Conservation (phyloP, 2,113 vertebrate genomes). For the Sarotherodon lohbergeri region DNA sequence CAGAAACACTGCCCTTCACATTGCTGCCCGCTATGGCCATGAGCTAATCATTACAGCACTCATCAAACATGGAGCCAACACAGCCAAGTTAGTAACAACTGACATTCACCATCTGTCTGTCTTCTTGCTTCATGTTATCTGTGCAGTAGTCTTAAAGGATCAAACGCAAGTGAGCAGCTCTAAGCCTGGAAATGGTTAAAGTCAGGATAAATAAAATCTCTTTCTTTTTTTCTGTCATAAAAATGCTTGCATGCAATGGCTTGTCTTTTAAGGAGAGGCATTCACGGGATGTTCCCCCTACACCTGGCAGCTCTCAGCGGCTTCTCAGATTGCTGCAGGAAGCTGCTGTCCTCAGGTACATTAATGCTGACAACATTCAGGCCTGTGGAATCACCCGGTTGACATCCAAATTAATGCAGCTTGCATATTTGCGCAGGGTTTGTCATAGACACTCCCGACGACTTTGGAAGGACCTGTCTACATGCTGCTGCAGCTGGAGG, state of each 20-base stretch:
- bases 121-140: background rate
- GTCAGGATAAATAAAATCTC: background rate
- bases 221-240: background rate
- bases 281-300: slow-evolving; percentile 97
- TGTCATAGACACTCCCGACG: slow-evolving; percentile 91
- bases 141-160: background rate
- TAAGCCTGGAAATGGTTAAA: background rate
- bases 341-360: slow-evolving; percentile 93
- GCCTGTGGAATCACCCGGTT: background rate
- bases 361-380: background rate
- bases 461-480: slow-evolving; percentile 96
- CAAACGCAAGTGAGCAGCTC: background rate
- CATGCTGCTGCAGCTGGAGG: slow-evolving; percentile 97
- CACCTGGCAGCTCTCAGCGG: slow-evolving; percentile 96
- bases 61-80: slow-evolving; percentile 88
- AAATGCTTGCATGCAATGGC: slow-evolving; percentile 1
- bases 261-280: slow-evolving; percentile 79
- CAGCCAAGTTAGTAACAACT: slow-evolving; percentile 84
- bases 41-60: slow-evolving; percentile 96
- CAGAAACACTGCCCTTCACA: slow-evolving; percentile 92
- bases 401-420: slow-evolving; percentile 2
- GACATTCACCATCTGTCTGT: background rate
- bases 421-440: slow-evolving; percentile 76
- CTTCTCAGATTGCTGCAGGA: slow-evolving; percentile 97
- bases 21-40: slow-evolving; percentile 92